phyloP scores from a whole-genome alignment of 2,888 invertebrate species.

The Orchestes rusci region DNA sequence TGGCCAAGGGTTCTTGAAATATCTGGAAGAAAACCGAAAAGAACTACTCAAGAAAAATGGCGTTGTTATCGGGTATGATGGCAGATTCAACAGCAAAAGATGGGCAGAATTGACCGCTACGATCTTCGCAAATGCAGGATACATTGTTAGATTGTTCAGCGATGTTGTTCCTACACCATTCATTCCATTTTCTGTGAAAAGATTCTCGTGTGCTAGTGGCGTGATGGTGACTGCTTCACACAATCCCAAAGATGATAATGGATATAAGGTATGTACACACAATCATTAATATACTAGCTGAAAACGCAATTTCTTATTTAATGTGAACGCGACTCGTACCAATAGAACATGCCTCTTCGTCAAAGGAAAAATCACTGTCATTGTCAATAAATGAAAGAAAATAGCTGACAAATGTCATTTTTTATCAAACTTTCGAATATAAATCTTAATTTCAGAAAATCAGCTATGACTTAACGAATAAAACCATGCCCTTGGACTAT shows the following conservation, averaged over 20 bases:
- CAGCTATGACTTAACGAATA: too few relatives aligned
- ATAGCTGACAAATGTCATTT: too few relatives aligned
- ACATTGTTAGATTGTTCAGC: slow-evolving; percentile 69
- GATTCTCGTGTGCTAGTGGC: slow-evolving; percentile 73
- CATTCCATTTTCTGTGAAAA: slow-evolving; percentile 76
- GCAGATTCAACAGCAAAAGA: slow-evolving; percentile 83
- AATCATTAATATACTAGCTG: background rate
- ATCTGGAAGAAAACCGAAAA: slow-evolving; percentile 56
- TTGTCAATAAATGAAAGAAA: too few relatives aligned
- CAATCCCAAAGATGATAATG: slow-evolving; percentile 94
- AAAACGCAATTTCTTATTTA: slow-evolving; percentile 5
- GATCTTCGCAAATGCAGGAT: slow-evolving; percentile 66
- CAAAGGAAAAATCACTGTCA: too few relatives aligned
- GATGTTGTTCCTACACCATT: slow-evolving; percentile 86
- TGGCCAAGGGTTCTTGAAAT: slow-evolving; percentile 78
- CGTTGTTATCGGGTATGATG: slow-evolving; percentile 87
- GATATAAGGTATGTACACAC: slow-evolving; percentile 64
- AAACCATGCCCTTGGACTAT: too few relatives aligned
- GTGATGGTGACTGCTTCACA: slow-evolving; percentile 99
- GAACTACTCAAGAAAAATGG: slow-evolving; percentile 58
- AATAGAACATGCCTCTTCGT: too few relatives aligned
- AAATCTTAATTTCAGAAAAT: too few relatives aligned
- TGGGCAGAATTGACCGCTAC: slow-evolving; percentile 84
- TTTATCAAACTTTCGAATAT: too few relatives aligned
- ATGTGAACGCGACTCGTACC: too few relatives aligned